Evolutionary conservation across 2,113 vertebrate genomes (phyloP), one percentile per base, ranked within the genome.

Genomic region (Cygnus atratus): DNA sequence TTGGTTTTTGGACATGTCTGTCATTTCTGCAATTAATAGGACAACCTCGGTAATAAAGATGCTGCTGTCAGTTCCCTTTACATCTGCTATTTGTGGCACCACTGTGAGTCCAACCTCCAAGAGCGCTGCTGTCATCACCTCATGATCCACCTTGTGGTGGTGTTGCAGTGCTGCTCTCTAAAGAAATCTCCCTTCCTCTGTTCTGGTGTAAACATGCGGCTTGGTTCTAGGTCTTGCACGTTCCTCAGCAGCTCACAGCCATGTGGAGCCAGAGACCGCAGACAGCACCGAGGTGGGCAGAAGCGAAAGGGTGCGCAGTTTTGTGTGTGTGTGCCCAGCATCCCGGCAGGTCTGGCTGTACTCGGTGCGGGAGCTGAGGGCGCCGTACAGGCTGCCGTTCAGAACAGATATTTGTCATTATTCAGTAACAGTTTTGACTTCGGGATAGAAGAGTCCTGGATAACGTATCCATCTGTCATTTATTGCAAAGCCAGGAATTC

Each of bases 141-240:
- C 79, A 31, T 24, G 3, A 2, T 31, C 13, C 4, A 3, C 18
- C 39, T 11, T 1, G 0, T 12, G 58, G 39, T n/a, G 48, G 39
- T 83, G 71, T 25, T 82, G 52, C 33, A 25, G 18, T 54, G 39
- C 67, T 80, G 62, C 63, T 90, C 39, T 31, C 25, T 48, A 72
- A 52, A 83, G 39, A 7, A 81, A 66, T 48, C 19, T 39, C 20
- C 37, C 58, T 71, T 12, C 10, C 20, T 87, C 43, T 54, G 6
- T 59, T 85, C n/a, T 28, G 21, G 18, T 29, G 2, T 15, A 37
- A 25, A 12, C 48, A 6, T 19, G 8, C 59, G 37, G 31, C n/a
- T 28, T 61, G 43, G 3, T 61, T 21, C 43, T 83, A 54, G 4
- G 33, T 50, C 3, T 33, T 68, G 29, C 21, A 13, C 25, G 22